These are phyloP conservation scores for Coracias cyanogaster DNA, from an alignment of 2,797 vertebrate species.

Conservation along the genomic window DNA sequence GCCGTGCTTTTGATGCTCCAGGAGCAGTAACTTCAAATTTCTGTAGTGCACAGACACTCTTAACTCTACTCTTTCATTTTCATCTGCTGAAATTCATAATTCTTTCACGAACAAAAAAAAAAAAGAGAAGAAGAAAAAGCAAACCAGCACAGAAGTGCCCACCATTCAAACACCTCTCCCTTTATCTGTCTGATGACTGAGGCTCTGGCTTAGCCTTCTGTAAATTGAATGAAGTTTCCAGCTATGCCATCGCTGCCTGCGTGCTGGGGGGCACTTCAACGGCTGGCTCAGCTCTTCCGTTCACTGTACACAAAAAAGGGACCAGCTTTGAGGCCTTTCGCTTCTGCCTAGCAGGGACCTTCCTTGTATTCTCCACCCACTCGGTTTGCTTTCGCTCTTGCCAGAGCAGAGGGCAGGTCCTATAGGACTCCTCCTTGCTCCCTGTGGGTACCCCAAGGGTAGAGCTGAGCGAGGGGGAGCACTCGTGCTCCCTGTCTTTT, in stretches of 20 bases:
- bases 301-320: accelerated
- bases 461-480: neutral
- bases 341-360: neutral
- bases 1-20: neutral
- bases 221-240: neutral
- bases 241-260: neutral
- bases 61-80: neutral
- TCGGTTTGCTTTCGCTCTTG: neutral
- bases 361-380: neutral
- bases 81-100: neutral
- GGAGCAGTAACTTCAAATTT: constrained; percentile 18
- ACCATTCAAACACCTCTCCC: neutral
- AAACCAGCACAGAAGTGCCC: neutral
- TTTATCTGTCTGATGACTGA: neutral
- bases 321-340: neutral
- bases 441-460: neutral
- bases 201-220: neutral
- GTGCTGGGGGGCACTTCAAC: neutral
- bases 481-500: neutral
- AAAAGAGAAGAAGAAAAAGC: neutral
- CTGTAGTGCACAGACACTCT: neutral
- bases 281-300: neutral
- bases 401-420: neutral
- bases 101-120: neutral
- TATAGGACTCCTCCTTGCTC: neutral